Base-by-base conservation (phyloP, 37 sponge, comb jelly and placozoan genomes). In the Oscarella lobularis region DNA sequence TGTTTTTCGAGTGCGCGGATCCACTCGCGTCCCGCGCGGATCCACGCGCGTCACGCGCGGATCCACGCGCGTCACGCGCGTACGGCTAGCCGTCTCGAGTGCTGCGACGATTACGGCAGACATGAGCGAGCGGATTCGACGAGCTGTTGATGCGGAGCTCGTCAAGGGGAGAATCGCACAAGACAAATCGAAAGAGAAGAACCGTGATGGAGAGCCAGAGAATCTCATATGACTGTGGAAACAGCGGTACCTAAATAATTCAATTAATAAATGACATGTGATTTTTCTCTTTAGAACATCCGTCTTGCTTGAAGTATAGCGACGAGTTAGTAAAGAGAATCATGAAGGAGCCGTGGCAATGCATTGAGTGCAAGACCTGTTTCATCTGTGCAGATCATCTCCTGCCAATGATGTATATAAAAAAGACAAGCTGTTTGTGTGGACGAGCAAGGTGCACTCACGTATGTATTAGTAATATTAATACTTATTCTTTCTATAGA, bases 391-490 rank as follows among this genome's bases (percentile, higher is more conserved):
- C 38, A 29, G 66, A 73, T 5, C 30, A 65, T 92, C 96, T 5
- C 96, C 96, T 27, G 96, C 89, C 0, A 88, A 92, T 41, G 99
- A 98, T 76, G 91, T 98, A 36, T 98, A 98, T 80, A 85, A 95
- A 27, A 91, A 91, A 60, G 79, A 74, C 0, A 84, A 91, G 38
- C 82, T 89, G n/a, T 98, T 95, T 67, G 80, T 98, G 33, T 98
- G 86, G 41, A 81, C 81, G 2, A 87, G 85, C 55, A 94, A 90
- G 71, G 71, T 68, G 31, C 31, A 5, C 4, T 30, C 20, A 70
- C 20, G n/a, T n/a, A n/a, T n/a, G n/a, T n/a, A n/a, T n/a, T n/a
- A n/a, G n/a, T n/a, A n/a, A n/a, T n/a, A n/a, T n/a, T n/a, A n/a
- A n/a, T n/a, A n/a, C n/a, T n/a, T n/a, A n/a, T n/a, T n/a, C n/a